phyloP scores from a whole-genome alignment of 2,888 invertebrate genomes.

The Pterostichus madidus region DNA sequence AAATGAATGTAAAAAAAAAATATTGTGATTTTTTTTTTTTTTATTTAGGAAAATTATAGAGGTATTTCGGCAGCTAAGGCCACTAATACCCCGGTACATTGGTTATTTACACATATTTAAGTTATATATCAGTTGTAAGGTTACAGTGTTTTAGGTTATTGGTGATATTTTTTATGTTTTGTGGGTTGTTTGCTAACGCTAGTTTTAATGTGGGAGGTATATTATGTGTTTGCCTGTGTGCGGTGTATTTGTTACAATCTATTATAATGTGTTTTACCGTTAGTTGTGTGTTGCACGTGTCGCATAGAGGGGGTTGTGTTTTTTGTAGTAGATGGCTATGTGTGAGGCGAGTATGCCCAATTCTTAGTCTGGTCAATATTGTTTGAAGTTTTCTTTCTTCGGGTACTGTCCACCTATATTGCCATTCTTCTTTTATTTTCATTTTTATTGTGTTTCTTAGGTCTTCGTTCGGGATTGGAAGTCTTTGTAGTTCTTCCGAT shows the following conservation, averaged over 20 bases:
- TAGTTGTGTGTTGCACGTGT: neutral
- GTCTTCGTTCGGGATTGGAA: neutral
- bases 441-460: neutral
- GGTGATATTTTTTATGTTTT: neutral
- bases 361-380: neutral
- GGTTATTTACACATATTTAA: neutral
- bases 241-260: too few relatives aligned
- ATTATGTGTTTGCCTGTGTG: too few relatives aligned
- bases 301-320: neutral
- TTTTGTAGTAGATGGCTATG: neutral
- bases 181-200: neutral
- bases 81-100: constrained; percentile 12
- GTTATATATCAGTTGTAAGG: too few relatives aligned
- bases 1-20: too few relatives aligned
- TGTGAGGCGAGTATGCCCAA: neutral
- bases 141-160: neutral
- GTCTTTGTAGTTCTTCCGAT: neutral
- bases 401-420: neutral
- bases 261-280: too few relatives aligned
- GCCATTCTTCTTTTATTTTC: neutral
- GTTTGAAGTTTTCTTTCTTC: neutral
- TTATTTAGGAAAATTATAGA: neutral
- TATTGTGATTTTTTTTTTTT: too few relatives aligned
- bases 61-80: neutral
- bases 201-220: neutral